Conservation (phyloP, 1,140 invertebrate genomes). For the Cydia splendana region DNA sequence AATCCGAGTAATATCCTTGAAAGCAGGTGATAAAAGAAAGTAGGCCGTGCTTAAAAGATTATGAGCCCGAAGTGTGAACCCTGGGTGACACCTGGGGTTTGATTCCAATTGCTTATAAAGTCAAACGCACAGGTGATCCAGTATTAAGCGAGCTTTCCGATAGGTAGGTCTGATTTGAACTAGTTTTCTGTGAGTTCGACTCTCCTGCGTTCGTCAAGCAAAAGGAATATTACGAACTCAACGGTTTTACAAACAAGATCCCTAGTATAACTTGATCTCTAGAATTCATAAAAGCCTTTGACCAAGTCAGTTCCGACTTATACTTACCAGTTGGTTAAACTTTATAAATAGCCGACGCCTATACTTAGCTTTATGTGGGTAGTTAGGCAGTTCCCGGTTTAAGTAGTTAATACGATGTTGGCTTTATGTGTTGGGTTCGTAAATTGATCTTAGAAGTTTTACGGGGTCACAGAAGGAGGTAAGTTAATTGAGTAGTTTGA, state of each 20-base stretch:
- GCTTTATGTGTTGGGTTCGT: constrained; percentile 1
- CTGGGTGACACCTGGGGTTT: constrained; percentile 34
- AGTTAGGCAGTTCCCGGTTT: neutral
- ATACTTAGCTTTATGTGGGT: constrained; percentile 10
- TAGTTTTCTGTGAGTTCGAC: neutral
- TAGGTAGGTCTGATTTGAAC: neutral
- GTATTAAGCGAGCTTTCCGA: neutral
- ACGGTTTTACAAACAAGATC: neutral
- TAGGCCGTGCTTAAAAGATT: constrained; percentile 55
- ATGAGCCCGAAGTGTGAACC: constrained; percentile 46
- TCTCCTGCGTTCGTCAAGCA: neutral
- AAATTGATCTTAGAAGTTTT: constrained; percentile 1
- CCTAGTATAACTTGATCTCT: neutral
- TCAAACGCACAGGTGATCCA: neutral
- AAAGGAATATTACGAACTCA: neutral
- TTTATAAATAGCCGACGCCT: neutral
- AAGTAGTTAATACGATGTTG: constrained; percentile 14
- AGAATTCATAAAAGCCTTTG: neutral
- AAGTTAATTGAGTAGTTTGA: constrained; percentile 5
- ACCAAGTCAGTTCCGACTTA: neutral
- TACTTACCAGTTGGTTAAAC: neutral
- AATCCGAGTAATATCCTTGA: constrained; percentile 49
- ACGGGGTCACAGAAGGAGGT: constrained; percentile 2
- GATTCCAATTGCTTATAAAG: neutral
- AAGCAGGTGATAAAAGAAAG: constrained; percentile 52